Evolutionary conservation across 2,797 vertebrate species (phyloP), one percentile per base, ranked within the genome.

Genomic region (Syncerus caffer): DNA sequence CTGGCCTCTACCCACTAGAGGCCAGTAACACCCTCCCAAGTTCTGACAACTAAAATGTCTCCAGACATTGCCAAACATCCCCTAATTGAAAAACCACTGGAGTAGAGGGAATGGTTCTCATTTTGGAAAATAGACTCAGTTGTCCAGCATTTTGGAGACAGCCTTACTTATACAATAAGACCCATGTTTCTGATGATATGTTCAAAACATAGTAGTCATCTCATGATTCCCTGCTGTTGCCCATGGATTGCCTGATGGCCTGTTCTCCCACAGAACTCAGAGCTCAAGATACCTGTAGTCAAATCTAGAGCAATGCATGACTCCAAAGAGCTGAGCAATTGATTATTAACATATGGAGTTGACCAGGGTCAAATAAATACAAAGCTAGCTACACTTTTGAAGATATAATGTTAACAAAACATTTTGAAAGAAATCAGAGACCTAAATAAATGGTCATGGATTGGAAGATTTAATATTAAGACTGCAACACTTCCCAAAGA

Each of bases 41-140:
- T 15, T 97, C 6, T 96, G 34, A 95, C 50, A 94, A 83, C 47
- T 84, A 86, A 93, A 90, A 55, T 85, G 14, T 82, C 60, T 90
- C 17, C 58, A 89, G 60, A 79, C 60, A 74, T 87, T 84, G 23
- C n/a, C 58, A 79, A 11, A 15, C 86, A 31, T 92, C 38, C 23
- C 31, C 64, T 80, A 42, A 27, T 64, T 93, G 64, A 85, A 96
- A 71, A 95, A 67, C 45, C 79, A 92, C 21, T 76, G 67, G 27
- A 95, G 13, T 58, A 89, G 9, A 97, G 23, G 64, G 78, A 87
- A 34, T 76, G 5, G 17, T 83, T 87, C 67, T 87, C 55, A 96
- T 97, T 93, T 88, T 86, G 60, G 51, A 93, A 91, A 95, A 60
- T 12, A 86, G 50, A 1, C 6, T 74, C n/a, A n/a, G 27, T 90